phyloP scores from a whole-genome alignment of 1,140 invertebrate species.

The Anadara kagoshimensis region DNA sequence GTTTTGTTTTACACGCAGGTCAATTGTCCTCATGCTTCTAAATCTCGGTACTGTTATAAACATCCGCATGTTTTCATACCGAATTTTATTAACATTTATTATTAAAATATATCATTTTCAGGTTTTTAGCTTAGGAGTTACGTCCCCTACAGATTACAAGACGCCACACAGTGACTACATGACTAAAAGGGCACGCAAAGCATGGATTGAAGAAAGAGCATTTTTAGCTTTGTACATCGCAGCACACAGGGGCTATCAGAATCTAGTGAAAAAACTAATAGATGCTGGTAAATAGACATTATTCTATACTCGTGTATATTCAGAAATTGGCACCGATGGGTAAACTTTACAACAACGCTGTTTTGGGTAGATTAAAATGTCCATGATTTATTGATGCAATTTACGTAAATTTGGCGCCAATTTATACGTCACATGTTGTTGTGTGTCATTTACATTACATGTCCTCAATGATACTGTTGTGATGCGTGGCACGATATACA shows the following conservation, averaged over 20 bases:
- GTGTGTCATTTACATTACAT: no score
- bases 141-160: constrained; percentile 61
- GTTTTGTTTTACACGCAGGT: no score
- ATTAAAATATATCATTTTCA: constrained; percentile 38
- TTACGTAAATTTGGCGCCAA: no score
- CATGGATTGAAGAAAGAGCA: constrained; percentile 68
- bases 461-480: no score
- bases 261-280: constrained; percentile 64
- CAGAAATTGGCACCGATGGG: no score
- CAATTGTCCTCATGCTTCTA: no score
- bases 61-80: not conserved
- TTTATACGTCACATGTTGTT: no score
- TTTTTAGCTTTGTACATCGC: constrained; percentile 69
- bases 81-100: not conserved
- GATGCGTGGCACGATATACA: no score
- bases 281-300: constrained; percentile 65
- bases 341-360: no score
- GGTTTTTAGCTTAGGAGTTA: constrained; percentile 69
- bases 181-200: constrained; percentile 59
- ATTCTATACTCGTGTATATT: no score
- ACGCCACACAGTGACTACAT: constrained; percentile 71
- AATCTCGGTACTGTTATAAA: not conserved
- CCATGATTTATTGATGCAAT: no score
- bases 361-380: no score
- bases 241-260: constrained; percentile 67